Base-by-base conservation (phyloP, 2,797 vertebrate genomes). In the Cheirogaleus major region DNA sequence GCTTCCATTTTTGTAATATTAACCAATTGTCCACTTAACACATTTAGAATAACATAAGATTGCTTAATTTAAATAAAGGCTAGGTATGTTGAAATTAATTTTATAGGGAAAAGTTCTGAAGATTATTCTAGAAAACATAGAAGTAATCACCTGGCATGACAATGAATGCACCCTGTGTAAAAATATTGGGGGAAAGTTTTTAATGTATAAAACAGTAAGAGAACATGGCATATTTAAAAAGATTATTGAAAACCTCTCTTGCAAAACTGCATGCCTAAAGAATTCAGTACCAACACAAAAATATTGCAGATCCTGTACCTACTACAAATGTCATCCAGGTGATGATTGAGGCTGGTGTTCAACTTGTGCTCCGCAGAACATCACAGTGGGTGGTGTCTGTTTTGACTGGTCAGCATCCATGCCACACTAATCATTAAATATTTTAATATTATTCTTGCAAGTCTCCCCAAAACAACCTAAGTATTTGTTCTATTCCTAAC, bases 1-100 rank as follows among this genome's bases (percentile, higher is more conserved):
- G 4, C 57, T 93, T 92, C n/a, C 61, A 41, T 73, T 67, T 93
- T 87, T 94, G 32, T 57, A 83, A 89, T 83, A 79, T 70, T 76
- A 90, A 84, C 72, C 35, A 94, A 55, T 93, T 67, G 82, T 57
- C 80, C 6, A 92, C 80, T 86, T 87, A 81, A 57, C 43, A 67
- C 32, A 82, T 87, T 96, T 52, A 89, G 50, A 96, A 87, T 92
- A 85, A 82, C 27, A 7, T 38, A 30, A 32, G 23, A 82, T 12
- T 41, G 10, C 63, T 78, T 78, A 41, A 91, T 95, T 89, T 95
- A 72, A 89, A 69, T 92, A 65, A 89, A 73, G 13, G 30, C 43
- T 50, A 91, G 57, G 25, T 82, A 57, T 35, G 78, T 73, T 86
- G n/a, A 67, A 81, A 57, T 92, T 89, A 61, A 61, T 69, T 87